A percentile compares a stretch with the other conserved stretches of the same genome.
Evolutionary conservation across 2,797 vertebrate species (phyloP).

Genomic region (Melanotaenia trifasciata): DNA sequence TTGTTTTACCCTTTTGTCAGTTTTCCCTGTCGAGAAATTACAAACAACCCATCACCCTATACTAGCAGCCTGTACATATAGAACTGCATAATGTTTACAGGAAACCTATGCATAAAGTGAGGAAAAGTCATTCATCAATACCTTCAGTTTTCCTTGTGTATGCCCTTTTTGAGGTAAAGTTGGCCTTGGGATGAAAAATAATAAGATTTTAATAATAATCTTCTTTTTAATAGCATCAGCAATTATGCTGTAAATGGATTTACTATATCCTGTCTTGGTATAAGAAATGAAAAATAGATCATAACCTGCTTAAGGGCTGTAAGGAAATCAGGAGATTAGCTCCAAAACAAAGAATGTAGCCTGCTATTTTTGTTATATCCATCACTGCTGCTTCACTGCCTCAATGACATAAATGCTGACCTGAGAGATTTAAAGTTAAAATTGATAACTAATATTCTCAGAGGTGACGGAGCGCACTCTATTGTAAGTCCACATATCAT

Average conservation of each 20-base stretch:
- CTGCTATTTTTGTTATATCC: slow-evolving; percentile 56
- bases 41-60: neutral
- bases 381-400: slow-evolving; percentile 59
- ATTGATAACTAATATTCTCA: slow-evolving; percentile 74
- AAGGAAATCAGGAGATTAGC: slow-evolving; percentile 68
- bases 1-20: too few species aligned
- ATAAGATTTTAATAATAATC: slow-evolving; percentile 73
- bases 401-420: slow-evolving; percentile 72
- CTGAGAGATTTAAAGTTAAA: slow-evolving; percentile 69
- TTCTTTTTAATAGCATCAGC: slow-evolving; percentile 64
- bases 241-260: slow-evolving; percentile 71
- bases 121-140: slow-evolving; percentile 9
- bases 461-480: slow-evolving; percentile 65
- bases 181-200: slow-evolving; percentile 53
- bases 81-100: neutral
- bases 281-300: slow-evolving; percentile 59
- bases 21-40: too few species aligned
- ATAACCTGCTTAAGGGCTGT: slow-evolving; percentile 64
- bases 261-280: slow-evolving; percentile 58
- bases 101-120: neutral
- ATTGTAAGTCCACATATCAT: slow-evolving; percentile 76
- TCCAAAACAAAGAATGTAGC: slow-evolving; percentile 61
- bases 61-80: neutral
- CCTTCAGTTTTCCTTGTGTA: slow-evolving; percentile 1
- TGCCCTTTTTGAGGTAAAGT: slow-evolving; percentile 36